Percentiles rank a stretch among this genome's conserved stretches.
These are phyloP conservation scores for Beris morrisii DNA, from an alignment of 2,888 invertebrate species.

Conservation along the genomic window DNA sequence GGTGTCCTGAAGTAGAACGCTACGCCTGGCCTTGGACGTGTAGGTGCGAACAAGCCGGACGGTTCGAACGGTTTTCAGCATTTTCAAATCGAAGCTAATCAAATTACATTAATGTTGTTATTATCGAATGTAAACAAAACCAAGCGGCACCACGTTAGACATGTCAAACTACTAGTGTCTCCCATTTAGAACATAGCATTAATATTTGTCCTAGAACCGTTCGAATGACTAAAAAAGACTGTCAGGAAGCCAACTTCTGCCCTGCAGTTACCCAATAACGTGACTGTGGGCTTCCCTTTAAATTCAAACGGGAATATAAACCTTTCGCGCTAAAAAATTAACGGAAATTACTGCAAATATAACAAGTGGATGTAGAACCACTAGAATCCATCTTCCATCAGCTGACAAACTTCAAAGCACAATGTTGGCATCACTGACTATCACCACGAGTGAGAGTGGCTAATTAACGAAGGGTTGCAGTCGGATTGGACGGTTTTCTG, in stretches of 20 bases:
- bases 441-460: no score
- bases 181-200: no score
- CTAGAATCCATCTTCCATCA: neutral
- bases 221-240: no score
- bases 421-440: neutral
- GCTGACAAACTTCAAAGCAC: constrained; percentile 4
- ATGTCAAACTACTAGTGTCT: neutral
- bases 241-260: no score
- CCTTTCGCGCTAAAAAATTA: neutral
- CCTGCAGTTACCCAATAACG: no score
- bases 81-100: neutral
- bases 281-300: neutral
- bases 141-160: neutral
- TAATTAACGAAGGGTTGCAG: no score
- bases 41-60: neutral
- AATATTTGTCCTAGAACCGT: no score
- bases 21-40: constrained; percentile 1
- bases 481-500: no score
- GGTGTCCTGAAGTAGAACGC: constrained; percentile 5
- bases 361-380: neutral
- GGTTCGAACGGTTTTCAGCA: neutral
- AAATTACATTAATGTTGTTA: neutral
- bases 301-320: neutral
- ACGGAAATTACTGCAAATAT: neutral
- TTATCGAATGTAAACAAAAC: neutral